phyloP scores from a whole-genome alignment of 35 echinoderm and acorn worm species.

The Ophioderma brevispina region DNA sequence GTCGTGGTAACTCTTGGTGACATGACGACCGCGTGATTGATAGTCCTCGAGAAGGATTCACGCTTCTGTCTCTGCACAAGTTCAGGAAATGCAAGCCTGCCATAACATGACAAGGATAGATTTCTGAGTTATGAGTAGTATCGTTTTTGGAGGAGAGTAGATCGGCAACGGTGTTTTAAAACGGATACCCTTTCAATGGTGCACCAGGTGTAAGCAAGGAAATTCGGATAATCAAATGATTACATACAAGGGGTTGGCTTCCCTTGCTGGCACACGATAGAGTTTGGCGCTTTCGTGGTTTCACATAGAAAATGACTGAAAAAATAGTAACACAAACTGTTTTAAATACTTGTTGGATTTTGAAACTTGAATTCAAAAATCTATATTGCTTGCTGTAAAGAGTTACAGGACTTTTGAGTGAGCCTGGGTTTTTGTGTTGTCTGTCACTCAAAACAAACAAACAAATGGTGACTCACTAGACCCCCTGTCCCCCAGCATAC shows the following conservation, averaged over 20 bases:
- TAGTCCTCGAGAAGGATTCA: not conserved
- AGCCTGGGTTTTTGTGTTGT: too few species aligned
- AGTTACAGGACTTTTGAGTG: too few species aligned
- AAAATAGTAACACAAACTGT: not conserved
- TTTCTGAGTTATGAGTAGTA: conserved; percentile 4
- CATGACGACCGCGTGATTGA: conserved; percentile 8
- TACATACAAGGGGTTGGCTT: not conserved
- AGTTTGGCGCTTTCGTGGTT: not conserved
- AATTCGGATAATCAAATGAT: not conserved
- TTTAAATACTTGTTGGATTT: not conserved
- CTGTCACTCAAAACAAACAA: too few species aligned
- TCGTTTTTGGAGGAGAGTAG: not conserved
- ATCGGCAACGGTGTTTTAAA: not conserved
- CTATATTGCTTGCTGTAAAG: too few species aligned
- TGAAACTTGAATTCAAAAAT: not conserved
- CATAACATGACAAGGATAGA: conserved; percentile 3
- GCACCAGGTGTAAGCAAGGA: not conserved
- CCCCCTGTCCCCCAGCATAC: too few species aligned
- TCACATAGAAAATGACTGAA: not conserved
- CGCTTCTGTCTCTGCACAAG: not conserved
- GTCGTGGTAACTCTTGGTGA: not conserved
- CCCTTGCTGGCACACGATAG: not conserved
- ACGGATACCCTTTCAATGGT: not conserved
- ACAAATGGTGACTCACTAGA: too few species aligned
- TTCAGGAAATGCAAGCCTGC: not conserved